Percentiles rank a stretch among this genome's conserved stretches.
These are phyloP conservation scores for Mesitornis unicolor DNA, from an alignment of 2,113 vertebrate species.

Conservation along the genomic window DNA sequence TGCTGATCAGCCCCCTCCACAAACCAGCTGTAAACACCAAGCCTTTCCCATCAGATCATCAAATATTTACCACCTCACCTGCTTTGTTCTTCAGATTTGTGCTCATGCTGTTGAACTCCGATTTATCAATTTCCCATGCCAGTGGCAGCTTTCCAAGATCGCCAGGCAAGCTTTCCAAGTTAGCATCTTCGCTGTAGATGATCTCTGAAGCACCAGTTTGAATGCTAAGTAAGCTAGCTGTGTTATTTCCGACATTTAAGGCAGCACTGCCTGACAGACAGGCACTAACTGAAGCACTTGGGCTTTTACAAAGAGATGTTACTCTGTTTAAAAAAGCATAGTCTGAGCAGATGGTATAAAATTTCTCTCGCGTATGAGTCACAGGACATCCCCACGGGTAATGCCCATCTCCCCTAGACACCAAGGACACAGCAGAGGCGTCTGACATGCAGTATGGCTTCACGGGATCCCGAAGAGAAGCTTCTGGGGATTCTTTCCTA, in stretches of 20 bases:
- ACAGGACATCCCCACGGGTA: slow-evolving; percentile 94
- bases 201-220: slow-evolving; percentile 68
- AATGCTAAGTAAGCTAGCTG: slow-evolving; percentile 67
- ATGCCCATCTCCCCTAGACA: slow-evolving; percentile 83
- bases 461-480: slow-evolving; percentile 57
- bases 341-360: slow-evolving; percentile 97
- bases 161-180: slow-evolving; percentile 79
- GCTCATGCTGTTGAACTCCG: slow-evolving; percentile 85
- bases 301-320: slow-evolving; percentile 81
- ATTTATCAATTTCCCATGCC: slow-evolving; percentile 97
- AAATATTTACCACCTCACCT: slow-evolving; percentile 73
- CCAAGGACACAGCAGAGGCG: slow-evolving; percentile 68
- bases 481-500: slow-evolving; percentile 69
- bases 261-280: slow-evolving; percentile 71
- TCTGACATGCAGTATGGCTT: slow-evolving; percentile 75
- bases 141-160: slow-evolving; percentile 82
- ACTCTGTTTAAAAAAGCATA: slow-evolving; percentile 95
- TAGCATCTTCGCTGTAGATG: slow-evolving; percentile 78
- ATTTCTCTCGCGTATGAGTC: slow-evolving; percentile 92
- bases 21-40: background rate
- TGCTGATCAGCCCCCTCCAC: background rate
- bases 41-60: background rate
- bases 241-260: slow-evolving; percentile 69
- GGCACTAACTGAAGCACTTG: slow-evolving; percentile 71
- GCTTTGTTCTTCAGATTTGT: slow-evolving; percentile 82